Evolutionary conservation across 2,888 invertebrate genomes (phyloP), one percentile per base, ranked within the genome.

Genomic region (Acronicta aceris): DNA sequence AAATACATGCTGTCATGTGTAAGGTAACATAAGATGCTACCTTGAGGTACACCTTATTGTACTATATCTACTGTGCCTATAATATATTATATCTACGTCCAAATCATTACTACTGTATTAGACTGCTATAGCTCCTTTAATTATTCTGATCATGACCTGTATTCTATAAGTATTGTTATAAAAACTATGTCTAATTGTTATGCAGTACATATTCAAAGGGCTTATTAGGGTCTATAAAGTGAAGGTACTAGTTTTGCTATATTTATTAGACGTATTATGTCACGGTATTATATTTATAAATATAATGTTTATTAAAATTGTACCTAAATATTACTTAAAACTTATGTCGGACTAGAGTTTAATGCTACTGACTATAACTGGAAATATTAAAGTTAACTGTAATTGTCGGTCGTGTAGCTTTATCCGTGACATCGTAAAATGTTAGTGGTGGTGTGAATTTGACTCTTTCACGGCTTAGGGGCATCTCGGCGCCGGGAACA

Each of bases 351-450:
- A 27, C 27, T 40, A 36, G 21, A 47, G 27, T 8, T 42, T 27
- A 13, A 16, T 47, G 42, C 36, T 21, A 54, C 9, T 15, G 33
- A 40, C 45, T 59, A 40, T 38, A 66, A 59, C 68, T 42, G 38
- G 17, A 52, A 52, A 67, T 59, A 72, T 68, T 68, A 72, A 57
- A 50, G 53, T 63, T 74, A 62, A 74, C 43, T 63, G 70, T 69
- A 69, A 70, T 54, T 51, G 57, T 43, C 51, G 64, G 56, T 69
- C 74, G 46, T 56, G 69, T 74, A 43, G 70, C 53, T 74, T 42
- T 51, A 72, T 74, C 46, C 56, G 64, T 51, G 57, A 57, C 74
- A 51, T 74, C 74, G 57, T 70, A 74, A 70, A 70, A 74, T 41
- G 54, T 74, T 74, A 70, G 70, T 54, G 64, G 53, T 69, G 53